Conservation (phyloP, 2,888 invertebrate genomes). For the Molanna angustata region DNA sequence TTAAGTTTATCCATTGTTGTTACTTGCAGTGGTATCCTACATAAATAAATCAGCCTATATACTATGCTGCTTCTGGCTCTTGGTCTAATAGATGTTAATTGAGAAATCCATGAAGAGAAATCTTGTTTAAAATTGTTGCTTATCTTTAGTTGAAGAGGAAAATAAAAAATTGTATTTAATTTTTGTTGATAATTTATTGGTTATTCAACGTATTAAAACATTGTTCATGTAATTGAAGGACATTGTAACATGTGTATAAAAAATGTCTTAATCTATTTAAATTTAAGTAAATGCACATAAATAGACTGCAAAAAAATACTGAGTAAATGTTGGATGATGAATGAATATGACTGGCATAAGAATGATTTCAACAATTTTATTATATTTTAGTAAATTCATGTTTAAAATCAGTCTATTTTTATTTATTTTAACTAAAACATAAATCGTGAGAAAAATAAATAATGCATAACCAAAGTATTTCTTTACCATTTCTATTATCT, state of each 20-base stretch:
- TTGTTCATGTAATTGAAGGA: conserved; percentile 29
- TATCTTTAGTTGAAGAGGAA: too few relatives aligned
- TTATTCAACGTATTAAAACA: conserved; percentile 29
- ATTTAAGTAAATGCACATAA: conserved; percentile 31
- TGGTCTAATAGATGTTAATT: too few relatives aligned
- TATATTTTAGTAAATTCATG: conserved; percentile 10
- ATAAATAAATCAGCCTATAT: too few relatives aligned
- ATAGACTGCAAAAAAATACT: conserved; percentile 32
- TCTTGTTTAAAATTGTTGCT: too few relatives aligned
- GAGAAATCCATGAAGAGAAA: too few relatives aligned
- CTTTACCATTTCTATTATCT: too few relatives aligned
- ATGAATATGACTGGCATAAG: conserved; percentile 27
- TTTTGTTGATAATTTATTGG: conserved; percentile 31
- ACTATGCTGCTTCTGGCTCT: too few relatives aligned
- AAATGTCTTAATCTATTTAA: conserved; percentile 29
- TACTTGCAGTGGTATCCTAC: too few relatives aligned
- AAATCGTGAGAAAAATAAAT: too few relatives aligned
- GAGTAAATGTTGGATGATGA: conserved; percentile 23
- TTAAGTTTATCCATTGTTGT: too few relatives aligned
- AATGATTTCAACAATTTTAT: conserved; percentile 7
- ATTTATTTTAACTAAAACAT: too few relatives aligned
- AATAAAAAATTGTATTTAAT: conserved; percentile 9
- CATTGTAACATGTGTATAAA: conserved; percentile 31
- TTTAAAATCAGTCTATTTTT: conserved; percentile 18
- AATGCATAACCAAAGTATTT: too few relatives aligned